Percentiles rank a stretch among this genome's conserved stretches.
Evolutionary conservation across 2,797 vertebrate genomes (phyloP).

Genomic region (Gambusia yucatana): DNA sequence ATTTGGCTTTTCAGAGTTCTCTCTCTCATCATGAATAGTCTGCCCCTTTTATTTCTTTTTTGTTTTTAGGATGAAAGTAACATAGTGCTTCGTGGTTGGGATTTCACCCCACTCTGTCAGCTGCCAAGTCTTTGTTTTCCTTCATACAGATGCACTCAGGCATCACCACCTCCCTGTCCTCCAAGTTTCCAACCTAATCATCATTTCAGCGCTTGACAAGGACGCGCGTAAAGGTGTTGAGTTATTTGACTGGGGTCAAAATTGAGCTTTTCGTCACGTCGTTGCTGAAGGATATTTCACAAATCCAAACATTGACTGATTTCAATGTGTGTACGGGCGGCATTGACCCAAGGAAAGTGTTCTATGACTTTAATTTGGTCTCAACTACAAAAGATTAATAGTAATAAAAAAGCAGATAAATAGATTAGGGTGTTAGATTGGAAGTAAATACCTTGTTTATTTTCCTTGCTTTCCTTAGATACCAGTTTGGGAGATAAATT

Average conservation of each 20-base stretch:
- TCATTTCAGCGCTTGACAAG: constrained; percentile 74
- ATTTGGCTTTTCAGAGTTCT: neutral
- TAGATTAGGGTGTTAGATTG: constrained; percentile 43
- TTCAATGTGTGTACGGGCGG: constrained; percentile 3
- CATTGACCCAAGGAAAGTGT: constrained; percentile 48
- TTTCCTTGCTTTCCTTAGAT: constrained; percentile 44
- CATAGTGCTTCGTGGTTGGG: neutral
- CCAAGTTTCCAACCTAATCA: constrained; percentile 64
- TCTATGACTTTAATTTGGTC: constrained; percentile 36
- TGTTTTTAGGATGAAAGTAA: neutral
- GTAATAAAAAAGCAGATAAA: constrained; percentile 8
- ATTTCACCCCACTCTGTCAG: constrained; percentile 36
- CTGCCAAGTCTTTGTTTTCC: constrained; percentile 57
- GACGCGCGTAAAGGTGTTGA: constrained; percentile 70
- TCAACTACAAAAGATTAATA: constrained; percentile 21
- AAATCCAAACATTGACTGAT: constrained; percentile 60
- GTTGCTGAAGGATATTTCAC: constrained; percentile 73
- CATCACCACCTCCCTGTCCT: constrained; percentile 61
- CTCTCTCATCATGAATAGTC: neutral
- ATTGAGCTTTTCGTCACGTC: constrained; percentile 67
- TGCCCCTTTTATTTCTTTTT: neutral
- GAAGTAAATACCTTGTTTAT: constrained; percentile 49
- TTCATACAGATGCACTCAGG: constrained; percentile 36
- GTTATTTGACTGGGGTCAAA: constrained; percentile 65
- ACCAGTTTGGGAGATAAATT: constrained; percentile 34